Percentiles rank a stretch among this genome's conserved stretches.
These are phyloP conservation scores for Peromyscus nudipes DNA, from an alignment of 2,797 vertebrate species.

Conservation along the genomic window DNA sequence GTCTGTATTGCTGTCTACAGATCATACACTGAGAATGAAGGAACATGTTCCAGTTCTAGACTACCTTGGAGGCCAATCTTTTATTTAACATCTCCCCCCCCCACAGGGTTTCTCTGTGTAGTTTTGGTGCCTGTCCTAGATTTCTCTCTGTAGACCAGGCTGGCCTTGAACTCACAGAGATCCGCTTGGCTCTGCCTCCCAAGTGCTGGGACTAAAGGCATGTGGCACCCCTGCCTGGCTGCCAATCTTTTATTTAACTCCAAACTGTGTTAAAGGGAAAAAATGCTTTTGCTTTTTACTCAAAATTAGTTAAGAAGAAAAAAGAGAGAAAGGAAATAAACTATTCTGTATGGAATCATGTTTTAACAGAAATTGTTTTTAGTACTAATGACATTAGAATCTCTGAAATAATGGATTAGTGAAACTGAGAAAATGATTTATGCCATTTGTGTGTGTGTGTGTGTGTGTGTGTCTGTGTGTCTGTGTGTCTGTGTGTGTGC, in stretches of 20 bases:
- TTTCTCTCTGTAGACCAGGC: too few species aligned
- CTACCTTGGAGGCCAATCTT: neutral
- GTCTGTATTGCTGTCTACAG: neutral
- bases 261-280: neutral
- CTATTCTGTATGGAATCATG: neutral
- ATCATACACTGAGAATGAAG: neutral
- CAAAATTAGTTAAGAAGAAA: neutral
- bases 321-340: neutral
- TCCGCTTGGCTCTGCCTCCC: too few species aligned
- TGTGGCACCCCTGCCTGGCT: too few species aligned
- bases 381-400: neutral
- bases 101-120: too few species aligned
- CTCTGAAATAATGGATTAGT: neutral
- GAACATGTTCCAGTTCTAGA: neutral
- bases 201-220: too few species aligned
- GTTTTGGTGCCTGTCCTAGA: too few species aligned
- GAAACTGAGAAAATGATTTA: conserved; percentile 10
- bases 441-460: neutral
- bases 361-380: conserved; percentile 1
- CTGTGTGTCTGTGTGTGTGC: neutral
- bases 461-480: too few species aligned
- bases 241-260: neutral
- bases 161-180: too few species aligned
- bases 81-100: neutral
- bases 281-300: neutral